Conservation (phyloP, 2,797 vertebrate species). For the Pseudochaenichthys georgianus region DNA sequence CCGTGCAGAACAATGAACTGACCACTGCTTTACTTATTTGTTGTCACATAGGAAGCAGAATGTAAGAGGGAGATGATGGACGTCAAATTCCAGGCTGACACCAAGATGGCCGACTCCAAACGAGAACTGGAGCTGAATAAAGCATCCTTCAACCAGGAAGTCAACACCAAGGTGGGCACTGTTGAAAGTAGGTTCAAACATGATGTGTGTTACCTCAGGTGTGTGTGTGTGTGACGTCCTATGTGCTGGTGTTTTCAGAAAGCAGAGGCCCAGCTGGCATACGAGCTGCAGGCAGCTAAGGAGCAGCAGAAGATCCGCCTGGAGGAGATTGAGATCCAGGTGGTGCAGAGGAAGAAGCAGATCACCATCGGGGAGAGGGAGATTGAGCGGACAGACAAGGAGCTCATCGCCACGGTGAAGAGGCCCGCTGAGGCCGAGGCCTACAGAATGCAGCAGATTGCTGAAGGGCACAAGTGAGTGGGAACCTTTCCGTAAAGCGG, state of each 20-base stretch:
- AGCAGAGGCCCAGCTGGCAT: conserved; percentile 94
- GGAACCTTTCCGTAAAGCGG: background rate
- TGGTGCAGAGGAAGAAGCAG: conserved; percentile 92
- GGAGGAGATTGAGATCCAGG: conserved; percentile 92
- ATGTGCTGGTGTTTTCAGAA: conserved; percentile 81
- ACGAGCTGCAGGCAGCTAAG: conserved; percentile 94
- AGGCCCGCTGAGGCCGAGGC: conserved; percentile 92
- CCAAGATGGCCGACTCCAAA: conserved; percentile 95
- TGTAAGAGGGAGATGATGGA: conserved; percentile 96
- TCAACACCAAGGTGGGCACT: conserved; percentile 90
- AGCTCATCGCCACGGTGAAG: conserved; percentile 88
- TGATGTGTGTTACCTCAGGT: background rate
- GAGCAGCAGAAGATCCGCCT: conserved; percentile 94
- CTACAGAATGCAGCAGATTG: conserved; percentile 89
- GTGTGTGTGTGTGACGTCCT: background rate
- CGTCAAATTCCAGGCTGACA: conserved; percentile 93
- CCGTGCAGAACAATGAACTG: background rate
- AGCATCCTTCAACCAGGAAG: conserved; percentile 93
- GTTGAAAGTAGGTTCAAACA: background rate
- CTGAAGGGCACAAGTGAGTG: conserved; percentile 90
- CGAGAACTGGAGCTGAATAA: conserved; percentile 94
- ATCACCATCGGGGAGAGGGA: conserved; percentile 92
- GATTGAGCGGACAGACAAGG: conserved; percentile 87
- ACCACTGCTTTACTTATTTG: background rate
- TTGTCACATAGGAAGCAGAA: conserved; percentile 89